phyloP scores from a whole-genome alignment of 37 sponge, comb jelly and placozoan species.

The Petrosia ficiformis region DNA sequence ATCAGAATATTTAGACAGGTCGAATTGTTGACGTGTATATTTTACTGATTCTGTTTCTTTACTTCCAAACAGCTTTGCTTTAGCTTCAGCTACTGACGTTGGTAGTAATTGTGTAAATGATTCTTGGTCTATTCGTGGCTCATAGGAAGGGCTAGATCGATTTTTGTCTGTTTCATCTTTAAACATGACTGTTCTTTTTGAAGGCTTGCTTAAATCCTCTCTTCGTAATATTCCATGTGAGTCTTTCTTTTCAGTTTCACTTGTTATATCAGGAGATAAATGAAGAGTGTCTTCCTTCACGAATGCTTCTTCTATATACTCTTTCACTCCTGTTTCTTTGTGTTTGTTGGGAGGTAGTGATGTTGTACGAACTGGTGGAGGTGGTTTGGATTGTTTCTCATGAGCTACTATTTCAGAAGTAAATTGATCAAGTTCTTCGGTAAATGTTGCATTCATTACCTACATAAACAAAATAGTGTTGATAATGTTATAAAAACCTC shows the following conservation, averaged over 20 bases:
- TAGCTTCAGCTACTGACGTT: constrained; percentile 30
- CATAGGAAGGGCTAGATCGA: background rate
- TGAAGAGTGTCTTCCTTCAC: background rate
- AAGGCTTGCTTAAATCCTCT: background rate
- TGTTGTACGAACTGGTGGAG: background rate
- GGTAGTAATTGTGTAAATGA: no score
- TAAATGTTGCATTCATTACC: no score
- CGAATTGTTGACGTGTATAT: background rate
- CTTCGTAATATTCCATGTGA: background rate
- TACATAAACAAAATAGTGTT: no score
- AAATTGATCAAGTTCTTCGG: background rate
- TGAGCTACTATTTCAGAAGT: background rate
- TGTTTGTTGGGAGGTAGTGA: background rate
- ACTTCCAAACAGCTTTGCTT: constrained; percentile 45
- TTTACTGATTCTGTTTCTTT: background rate
- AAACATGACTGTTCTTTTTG: background rate
- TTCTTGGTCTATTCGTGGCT: constrained; percentile 5
- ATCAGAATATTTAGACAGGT: background rate
- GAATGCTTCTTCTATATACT: background rate
- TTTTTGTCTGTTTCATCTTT: background rate
- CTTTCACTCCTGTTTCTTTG: background rate
- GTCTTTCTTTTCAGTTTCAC: background rate
- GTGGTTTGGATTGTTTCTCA: background rate
- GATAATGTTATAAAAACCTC: no score
- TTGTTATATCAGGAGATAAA: background rate